Evolutionary conservation across 2,797 vertebrate genomes (phyloP).

Genomic region (Cyprinella venusta): DNA sequence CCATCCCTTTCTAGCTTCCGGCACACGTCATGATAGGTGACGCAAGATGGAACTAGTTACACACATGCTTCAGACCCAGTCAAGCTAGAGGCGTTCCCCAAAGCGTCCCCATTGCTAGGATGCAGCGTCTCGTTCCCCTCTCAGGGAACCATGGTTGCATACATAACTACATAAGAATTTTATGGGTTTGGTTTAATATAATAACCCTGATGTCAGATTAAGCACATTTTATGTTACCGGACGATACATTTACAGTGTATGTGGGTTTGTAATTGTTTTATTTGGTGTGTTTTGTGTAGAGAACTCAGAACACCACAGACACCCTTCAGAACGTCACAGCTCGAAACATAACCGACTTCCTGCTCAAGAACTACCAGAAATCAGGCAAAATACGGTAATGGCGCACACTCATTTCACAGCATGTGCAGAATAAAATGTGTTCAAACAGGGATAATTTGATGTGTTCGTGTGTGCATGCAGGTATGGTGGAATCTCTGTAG

Average conservation of each 20-base stretch:
- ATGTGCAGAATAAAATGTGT: neutral
- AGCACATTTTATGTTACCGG: neutral
- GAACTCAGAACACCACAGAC: slow-evolving; percentile 89
- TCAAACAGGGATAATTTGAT: neutral
- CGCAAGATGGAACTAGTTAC: too few relatives aligned
- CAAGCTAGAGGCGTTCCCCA: too few relatives aligned
- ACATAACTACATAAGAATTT: too few relatives aligned
- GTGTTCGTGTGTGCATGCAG: slow-evolving; percentile 53
- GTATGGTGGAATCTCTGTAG: slow-evolving; percentile 80
- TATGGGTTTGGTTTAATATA: too few relatives aligned
- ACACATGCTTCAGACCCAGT: too few relatives aligned
- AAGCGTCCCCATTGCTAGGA: too few relatives aligned
- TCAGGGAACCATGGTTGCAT: too few relatives aligned
- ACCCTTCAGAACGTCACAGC: slow-evolving; percentile 87
- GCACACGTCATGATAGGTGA: too few relatives aligned
- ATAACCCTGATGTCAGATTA: neutral
- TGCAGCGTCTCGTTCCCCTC: too few relatives aligned
- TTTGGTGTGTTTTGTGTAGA: slow-evolving; percentile 72
- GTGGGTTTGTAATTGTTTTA: neutral
- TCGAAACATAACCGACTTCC: slow-evolving; percentile 91
- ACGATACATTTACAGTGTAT: neutral
- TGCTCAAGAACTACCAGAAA: slow-evolving; percentile 88
- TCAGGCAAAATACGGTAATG: slow-evolving; percentile 74
- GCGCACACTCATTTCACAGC: neutral
- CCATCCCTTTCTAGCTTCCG: too few relatives aligned